Evolutionary conservation across 2,113 vertebrate genomes (phyloP).

Genomic region (Paramisgurnus dabryanus): DNA sequence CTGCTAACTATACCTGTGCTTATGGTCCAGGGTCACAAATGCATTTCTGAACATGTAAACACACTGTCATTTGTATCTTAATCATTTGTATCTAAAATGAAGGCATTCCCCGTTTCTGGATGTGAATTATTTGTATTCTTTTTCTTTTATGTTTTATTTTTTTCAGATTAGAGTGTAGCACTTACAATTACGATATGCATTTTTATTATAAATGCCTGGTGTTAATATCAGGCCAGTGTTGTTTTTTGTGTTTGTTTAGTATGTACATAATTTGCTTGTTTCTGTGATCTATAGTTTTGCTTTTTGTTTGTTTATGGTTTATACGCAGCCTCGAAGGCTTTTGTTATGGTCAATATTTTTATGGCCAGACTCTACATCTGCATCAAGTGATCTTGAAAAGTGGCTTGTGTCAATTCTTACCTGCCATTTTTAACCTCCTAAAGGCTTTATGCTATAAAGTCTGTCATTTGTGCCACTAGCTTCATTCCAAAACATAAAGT

Average conservation of each 20-base stretch:
- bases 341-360: background rate
- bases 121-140: conserved; percentile 40
- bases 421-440: background rate
- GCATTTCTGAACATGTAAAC: conserved; percentile 13
- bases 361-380: too few relatives aligned
- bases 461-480: conserved; percentile 11
- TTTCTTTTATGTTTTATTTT: conserved; percentile 50
- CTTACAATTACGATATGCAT: conserved; percentile 63
- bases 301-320: conserved; percentile 29
- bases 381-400: too few relatives aligned
- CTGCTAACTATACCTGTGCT: background rate
- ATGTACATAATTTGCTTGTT: conserved; percentile 30
- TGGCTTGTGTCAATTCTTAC: too few relatives aligned
- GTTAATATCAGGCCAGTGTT: conserved; percentile 61
- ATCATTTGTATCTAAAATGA: conserved; percentile 66
- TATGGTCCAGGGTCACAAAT: background rate
- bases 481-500: too few relatives aligned
- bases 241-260: conserved; percentile 46
- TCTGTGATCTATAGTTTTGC: conserved; percentile 47
- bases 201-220: conserved; percentile 71
- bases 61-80: conserved; percentile 47
- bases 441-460: too few relatives aligned
- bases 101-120: conserved; percentile 62
- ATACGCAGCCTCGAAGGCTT: background rate
- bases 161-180: conserved; percentile 61